These are phyloP conservation scores for Priocnemis perturbator DNA, from an alignment of 2,888 invertebrate species.

Conservation along the genomic window DNA sequence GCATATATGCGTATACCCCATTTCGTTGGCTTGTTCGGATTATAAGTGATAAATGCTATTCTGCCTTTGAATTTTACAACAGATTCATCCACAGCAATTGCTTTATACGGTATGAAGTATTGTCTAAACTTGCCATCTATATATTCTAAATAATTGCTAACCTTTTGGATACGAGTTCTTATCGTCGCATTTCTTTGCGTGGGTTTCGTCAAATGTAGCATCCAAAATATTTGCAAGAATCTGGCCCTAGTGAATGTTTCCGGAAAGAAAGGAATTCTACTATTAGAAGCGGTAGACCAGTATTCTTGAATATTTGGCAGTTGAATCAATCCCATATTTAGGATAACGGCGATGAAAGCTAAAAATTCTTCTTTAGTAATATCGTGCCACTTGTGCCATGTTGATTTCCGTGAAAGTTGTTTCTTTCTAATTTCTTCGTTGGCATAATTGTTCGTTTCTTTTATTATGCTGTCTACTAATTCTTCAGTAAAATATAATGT, in stretches of 20 bases:
- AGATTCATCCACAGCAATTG: slow-evolving; percentile 36
- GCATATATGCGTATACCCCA: slow-evolving; percentile 37
- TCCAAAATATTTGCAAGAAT: slow-evolving; percentile 41
- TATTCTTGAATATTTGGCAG: slow-evolving; percentile 37
- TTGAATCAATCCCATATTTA: slow-evolving; percentile 46
- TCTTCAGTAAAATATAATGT: slow-evolving; percentile 25
- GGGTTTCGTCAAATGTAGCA: slow-evolving; percentile 36
- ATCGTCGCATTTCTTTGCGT: slow-evolving; percentile 8
- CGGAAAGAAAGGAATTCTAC: slow-evolving; percentile 43
- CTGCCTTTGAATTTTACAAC: slow-evolving; percentile 40
- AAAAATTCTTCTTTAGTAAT: slow-evolving; percentile 41
- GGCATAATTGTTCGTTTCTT: slow-evolving; percentile 35
- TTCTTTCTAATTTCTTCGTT: slow-evolving; percentile 19
- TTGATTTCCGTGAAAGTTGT: slow-evolving; percentile 29
- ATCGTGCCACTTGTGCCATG: slow-evolving; percentile 41
- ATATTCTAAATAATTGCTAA: slow-evolving; percentile 40
- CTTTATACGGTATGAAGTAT: slow-evolving; percentile 34
- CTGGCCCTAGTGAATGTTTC: slow-evolving; percentile 35
- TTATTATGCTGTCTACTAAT: slow-evolving; percentile 25
- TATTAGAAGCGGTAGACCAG: slow-evolving; percentile 34
- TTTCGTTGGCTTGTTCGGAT: slow-evolving; percentile 43
- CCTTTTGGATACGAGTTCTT: slow-evolving; percentile 35
- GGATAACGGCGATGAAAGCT: slow-evolving; percentile 40
- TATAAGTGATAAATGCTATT: slow-evolving; percentile 44
- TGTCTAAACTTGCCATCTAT: slow-evolving; percentile 36